phyloP scores from a whole-genome alignment of 2,888 invertebrate genomes.

The Matsumyia berberina region DNA sequence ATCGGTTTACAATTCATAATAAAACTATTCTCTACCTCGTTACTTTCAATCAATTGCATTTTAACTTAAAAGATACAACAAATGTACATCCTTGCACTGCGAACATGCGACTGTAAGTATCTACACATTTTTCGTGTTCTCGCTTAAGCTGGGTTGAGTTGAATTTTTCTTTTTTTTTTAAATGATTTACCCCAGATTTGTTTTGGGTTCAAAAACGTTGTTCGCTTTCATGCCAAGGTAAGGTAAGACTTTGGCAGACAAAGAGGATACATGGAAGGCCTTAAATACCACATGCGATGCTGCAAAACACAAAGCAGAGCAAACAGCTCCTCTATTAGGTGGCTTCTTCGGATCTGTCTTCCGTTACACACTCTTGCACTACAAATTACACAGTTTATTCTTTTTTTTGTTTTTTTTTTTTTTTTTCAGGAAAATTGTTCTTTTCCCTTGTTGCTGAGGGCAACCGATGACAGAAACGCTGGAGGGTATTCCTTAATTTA shows the following conservation, averaged over 20 bases:
- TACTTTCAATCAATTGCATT: constrained; percentile 59
- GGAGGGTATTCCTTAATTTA: constrained; percentile 61
- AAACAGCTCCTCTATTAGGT: constrained; percentile 49
- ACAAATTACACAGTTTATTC: constrained; percentile 51
- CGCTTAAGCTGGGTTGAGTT: constrained; percentile 29
- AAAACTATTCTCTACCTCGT: constrained; percentile 45
- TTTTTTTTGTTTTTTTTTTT: constrained; percentile 12
- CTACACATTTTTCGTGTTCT: constrained; percentile 34
- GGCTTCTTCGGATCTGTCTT: constrained; percentile 46
- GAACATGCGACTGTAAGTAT: constrained; percentile 9
- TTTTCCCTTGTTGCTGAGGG: background rate
- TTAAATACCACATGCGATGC: constrained; percentile 66
- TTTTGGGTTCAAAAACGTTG: constrained; percentile 46
- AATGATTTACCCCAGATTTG: constrained; percentile 56
- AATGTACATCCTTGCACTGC: constrained; percentile 11
- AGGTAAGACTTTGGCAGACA: constrained; percentile 45
- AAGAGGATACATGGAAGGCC: constrained; percentile 58
- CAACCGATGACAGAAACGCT: background rate
- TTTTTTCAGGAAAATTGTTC: background rate
- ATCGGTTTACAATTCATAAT: background rate
- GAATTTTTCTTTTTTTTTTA: constrained; percentile 15
- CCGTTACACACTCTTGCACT: constrained; percentile 61
- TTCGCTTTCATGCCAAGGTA: constrained; percentile 45
- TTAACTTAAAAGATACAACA: constrained; percentile 39
- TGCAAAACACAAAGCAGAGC: constrained; percentile 50